phyloP scores from a whole-genome alignment of 2,113 vertebrate species.

The Bungarus multicinctus region DNA sequence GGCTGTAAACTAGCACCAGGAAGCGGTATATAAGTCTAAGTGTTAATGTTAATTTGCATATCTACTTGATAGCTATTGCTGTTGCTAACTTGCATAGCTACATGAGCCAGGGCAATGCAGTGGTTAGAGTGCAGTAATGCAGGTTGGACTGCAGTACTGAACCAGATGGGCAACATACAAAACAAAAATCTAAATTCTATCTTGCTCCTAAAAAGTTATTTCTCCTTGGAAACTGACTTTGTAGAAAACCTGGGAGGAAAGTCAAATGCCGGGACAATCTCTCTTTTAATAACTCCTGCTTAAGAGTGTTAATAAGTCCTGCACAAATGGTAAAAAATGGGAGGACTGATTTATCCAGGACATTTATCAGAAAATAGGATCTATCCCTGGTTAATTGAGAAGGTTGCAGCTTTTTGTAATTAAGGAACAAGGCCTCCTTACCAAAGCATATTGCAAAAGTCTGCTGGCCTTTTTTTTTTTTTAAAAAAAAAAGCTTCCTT shows the following conservation, averaged over 20 bases:
- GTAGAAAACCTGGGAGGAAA: not conserved
- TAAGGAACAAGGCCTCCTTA: not conserved
- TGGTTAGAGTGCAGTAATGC: no score
- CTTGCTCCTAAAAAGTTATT: not conserved
- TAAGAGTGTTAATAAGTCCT: not conserved
- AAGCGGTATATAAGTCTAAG: no score
- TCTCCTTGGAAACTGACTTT: not conserved
- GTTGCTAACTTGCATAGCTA: no score
- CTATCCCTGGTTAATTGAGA: not conserved
- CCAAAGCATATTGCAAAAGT: not conserved
- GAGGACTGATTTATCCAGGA: not conserved
- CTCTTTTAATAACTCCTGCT: not conserved
- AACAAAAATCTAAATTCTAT: not conserved
- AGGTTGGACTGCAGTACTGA: no score
- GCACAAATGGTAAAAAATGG: not conserved
- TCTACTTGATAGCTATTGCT: no score
- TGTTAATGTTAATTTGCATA: no score
- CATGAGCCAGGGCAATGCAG: no score
- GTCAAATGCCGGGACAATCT: not conserved
- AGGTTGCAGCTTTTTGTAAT: not conserved
- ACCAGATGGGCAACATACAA: not conserved
- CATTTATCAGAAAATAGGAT: conserved; percentile 6
- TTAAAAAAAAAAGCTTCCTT: no score
- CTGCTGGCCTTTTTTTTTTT: not conserved
- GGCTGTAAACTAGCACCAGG: no score